Percentiles rank a stretch among this genome's conserved stretches.
Conservation (phyloP, 37 sponge, comb jelly and placozoan species). For the Lycopodina hypogea region DNA sequence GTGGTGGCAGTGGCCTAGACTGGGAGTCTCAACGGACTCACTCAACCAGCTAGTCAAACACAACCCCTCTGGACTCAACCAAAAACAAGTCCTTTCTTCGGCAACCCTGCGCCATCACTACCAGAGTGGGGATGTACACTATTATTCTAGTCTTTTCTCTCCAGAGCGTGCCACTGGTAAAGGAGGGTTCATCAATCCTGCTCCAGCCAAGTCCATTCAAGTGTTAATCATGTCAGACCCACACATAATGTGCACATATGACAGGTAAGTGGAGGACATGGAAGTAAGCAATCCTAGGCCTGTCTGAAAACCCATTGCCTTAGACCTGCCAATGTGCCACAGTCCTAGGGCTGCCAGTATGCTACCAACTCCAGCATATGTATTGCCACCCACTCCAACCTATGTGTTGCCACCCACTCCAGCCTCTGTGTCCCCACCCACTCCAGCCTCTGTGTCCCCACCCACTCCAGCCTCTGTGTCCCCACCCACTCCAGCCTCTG, state of each 20-base stretch:
- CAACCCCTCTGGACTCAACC: background rate
- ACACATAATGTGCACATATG: conserved; percentile 9
- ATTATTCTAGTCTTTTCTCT: background rate
- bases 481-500: no score
- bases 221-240: background rate
- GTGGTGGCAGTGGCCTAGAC: conserved; percentile 1
- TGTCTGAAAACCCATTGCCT: no score
- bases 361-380: no score
- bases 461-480: no score
- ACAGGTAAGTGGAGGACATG: background rate
- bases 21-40: background rate
- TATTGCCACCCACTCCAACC: no score
- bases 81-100: background rate
- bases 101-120: conserved; percentile 7
- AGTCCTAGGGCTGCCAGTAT: no score
- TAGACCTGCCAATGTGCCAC: no score
- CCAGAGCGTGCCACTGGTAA: background rate
- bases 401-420: no score
- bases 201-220: no score
- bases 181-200: background rate
- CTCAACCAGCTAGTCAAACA: background rate
- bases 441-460: no score
- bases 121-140: background rate
- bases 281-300: no score
- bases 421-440: no score